Conservation (phyloP, 2,797 vertebrate genomes). For the Echiichthys vipera region DNA sequence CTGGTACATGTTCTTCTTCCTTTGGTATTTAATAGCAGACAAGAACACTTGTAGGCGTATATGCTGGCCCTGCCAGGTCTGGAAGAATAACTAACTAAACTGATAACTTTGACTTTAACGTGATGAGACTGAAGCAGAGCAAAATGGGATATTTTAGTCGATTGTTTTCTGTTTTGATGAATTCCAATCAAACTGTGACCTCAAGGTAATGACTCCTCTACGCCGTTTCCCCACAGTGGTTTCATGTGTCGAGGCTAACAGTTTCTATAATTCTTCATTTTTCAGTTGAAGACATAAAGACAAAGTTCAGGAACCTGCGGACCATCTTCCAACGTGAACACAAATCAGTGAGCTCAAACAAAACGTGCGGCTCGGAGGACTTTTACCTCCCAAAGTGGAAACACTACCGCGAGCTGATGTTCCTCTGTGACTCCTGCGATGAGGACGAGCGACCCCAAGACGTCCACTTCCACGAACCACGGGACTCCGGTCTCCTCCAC, state of each 20-base stretch:
- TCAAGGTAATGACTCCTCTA: not conserved
- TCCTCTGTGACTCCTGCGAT: constrained; percentile 72
- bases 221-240: not conserved
- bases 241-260: not conserved
- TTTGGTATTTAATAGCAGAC: too few relatives aligned
- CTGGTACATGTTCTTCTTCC: too few relatives aligned
- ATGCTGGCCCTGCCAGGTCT: too few relatives aligned
- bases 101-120: not conserved
- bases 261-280: not conserved
- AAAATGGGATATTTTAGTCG: not conserved
- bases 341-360: constrained; percentile 65
- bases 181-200: not conserved
- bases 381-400: constrained; percentile 74
- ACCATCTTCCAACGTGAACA: constrained; percentile 76
- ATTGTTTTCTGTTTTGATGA: not conserved
- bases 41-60: too few relatives aligned
- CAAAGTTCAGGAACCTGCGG: constrained; percentile 73
- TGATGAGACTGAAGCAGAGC: not conserved
- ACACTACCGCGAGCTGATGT: constrained; percentile 70
- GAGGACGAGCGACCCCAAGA: constrained; percentile 51
- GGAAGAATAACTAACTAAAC: too few relatives aligned
- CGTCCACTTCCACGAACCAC: constrained; percentile 4
- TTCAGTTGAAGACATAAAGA: constrained; percentile 73
- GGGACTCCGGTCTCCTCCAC: constrained; percentile 9
- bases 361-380: constrained; percentile 65